These are phyloP conservation scores for human DNA, from an alignment of 2,113 vertebrate species.

Conservation along the genomic window GRCh38 chr7:127993001-127993500, in stretches of 20 bases:
- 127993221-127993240: not conserved
- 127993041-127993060: not conserved
- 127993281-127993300: not conserved
- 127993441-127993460: rapidly evolving
- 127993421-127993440: not conserved
- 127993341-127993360: not conserved
- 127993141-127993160: slow-evolving; percentile 6
- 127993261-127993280: not conserved
- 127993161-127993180: not conserved
- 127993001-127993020: not conserved
- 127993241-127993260: not conserved
- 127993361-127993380: not conserved
- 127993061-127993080: not conserved
- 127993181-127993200: not conserved
- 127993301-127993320: not conserved
- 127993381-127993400: not conserved
- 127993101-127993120: slow-evolving; percentile 36
- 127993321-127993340: not conserved
- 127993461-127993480: not conserved
- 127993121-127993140: not conserved
- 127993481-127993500: rapidly evolving
- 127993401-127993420: not conserved
- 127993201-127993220: not conserved
- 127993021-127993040: not conserved
- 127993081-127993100: not conserved